Evolutionary conservation across 2,113 vertebrate species (phyloP).

Genomic region (Meleagris gallopavo): DNA sequence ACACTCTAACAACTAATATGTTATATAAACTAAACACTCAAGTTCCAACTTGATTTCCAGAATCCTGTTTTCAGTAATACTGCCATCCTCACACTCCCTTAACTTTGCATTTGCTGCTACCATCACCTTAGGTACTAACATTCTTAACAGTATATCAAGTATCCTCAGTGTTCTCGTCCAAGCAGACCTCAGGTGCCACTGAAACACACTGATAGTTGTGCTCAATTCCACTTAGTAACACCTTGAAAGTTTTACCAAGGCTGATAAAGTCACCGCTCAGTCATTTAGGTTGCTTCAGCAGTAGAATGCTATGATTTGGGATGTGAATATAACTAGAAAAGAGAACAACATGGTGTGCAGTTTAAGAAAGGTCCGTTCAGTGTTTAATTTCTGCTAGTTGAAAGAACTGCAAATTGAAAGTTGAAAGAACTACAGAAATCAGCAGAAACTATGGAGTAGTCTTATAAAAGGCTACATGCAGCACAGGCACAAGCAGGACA

Average conservation of each 20-base stretch:
- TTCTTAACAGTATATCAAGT: background rate
- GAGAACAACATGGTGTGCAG: background rate
- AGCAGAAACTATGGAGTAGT: background rate
- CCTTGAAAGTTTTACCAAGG: background rate
- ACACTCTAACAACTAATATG: background rate
- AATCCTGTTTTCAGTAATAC: background rate
- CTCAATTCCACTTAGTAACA: background rate
- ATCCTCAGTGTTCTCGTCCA: background rate
- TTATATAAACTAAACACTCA: background rate
- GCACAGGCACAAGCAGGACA: background rate
- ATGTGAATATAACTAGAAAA: background rate
- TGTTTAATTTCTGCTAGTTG: rapidly evolving
- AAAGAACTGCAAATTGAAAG: background rate
- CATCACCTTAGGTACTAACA: background rate
- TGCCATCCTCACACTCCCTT: background rate
- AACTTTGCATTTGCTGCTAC: background rate
- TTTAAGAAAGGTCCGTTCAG: background rate
- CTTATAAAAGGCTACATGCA: background rate
- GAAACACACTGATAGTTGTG: background rate
- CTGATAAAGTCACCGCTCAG: background rate
- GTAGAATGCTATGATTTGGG: background rate
- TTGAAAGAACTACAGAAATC: background rate
- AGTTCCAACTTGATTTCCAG: slow-evolving; percentile 20
- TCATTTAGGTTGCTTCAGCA: too few species aligned
- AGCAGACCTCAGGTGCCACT: background rate